Evolutionary conservation across 2,113 vertebrate genomes (phyloP), one percentile per base, ranked within the genome.

Genomic region (Oryzias melastigma): DNA sequence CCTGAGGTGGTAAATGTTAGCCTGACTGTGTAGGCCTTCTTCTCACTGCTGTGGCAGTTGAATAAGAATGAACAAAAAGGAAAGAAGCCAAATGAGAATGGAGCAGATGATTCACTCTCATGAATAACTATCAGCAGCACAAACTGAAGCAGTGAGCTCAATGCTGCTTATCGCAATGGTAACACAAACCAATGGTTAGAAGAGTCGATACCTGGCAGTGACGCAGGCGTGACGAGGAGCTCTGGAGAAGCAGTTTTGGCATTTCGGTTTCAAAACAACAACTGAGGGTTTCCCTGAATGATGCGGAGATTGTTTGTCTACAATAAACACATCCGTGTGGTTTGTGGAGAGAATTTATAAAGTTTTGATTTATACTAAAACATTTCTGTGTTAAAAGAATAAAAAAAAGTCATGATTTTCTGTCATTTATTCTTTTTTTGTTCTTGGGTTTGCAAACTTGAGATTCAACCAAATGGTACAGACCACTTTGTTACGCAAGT

Each of bases 71-170:
- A 57, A 78, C 67, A 63, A 56, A 67, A 73, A 71, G 57, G 72
- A 73, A 85, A 72, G 62, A 16, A 69, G 54, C 70, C 44, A 75
- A 57, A 52, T 35, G 75, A 77, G 73, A 79, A 74, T 44, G 73
- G 83, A 77, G 81, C 44, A 13, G 64, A 53, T 91, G 88, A 90
- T 80, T 91, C 89, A 90, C 58, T 71, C 58, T 78, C 60, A 72
- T 72, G 55, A 72, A 71, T 62, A 66, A 80, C 66, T 64, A 68
- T 67, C 58, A 85, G 63, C 73, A 67, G 51, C 66, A 74, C 24
- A 63, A 19, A 35, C 2, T 14, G 18, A 7, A 4, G 5, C 29
- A 40, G 35, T 72, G 73, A 43, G 42, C 14, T 66, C 45, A 53
- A 1, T 47, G 35, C 42, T 64, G 48, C 17, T 15, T 16, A 42